Conservation (phyloP, 2,797 vertebrate genomes). For the Steatocranus sp. region DNA sequence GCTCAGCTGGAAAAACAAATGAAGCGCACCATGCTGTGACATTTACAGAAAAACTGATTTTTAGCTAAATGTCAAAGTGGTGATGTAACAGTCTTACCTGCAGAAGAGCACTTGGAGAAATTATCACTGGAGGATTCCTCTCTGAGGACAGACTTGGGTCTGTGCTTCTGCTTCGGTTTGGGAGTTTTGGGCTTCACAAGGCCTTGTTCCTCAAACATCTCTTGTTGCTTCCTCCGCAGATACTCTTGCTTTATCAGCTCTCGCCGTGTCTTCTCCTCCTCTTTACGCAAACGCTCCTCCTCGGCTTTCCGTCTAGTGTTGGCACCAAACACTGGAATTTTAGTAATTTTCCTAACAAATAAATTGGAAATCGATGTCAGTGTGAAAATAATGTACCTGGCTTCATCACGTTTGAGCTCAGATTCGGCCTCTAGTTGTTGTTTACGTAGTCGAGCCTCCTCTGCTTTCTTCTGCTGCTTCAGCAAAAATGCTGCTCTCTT, state of each 20-base stretch:
- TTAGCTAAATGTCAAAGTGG: background rate
- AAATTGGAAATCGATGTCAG: background rate
- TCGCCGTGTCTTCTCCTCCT: slow-evolving; percentile 92
- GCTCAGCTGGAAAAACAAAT: background rate
- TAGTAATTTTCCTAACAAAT: background rate
- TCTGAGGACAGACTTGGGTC: slow-evolving; percentile 85
- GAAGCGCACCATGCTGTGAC: background rate
- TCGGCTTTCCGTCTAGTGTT: slow-evolving; percentile 87
- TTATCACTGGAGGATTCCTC: slow-evolving; percentile 84
- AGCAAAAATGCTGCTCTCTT: slow-evolving; percentile 91
- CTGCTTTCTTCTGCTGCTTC: slow-evolving; percentile 95
- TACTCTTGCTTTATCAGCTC: slow-evolving; percentile 98
- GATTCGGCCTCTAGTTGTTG: slow-evolving; percentile 90
- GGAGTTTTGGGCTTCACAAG: slow-evolving; percentile 82
- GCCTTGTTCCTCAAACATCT: slow-evolving; percentile 91
- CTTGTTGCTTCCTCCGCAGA: slow-evolving; percentile 90
- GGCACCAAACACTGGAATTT: background rate
- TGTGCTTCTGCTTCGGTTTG: slow-evolving; percentile 85
- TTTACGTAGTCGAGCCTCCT: slow-evolving; percentile 89
- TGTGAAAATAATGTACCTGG: slow-evolving; percentile 71
- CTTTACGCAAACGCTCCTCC: slow-evolving; percentile 92
- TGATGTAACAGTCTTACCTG: slow-evolving; percentile 73
- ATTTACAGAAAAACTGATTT: background rate
- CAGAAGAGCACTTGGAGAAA: slow-evolving; percentile 84
- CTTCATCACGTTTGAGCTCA: slow-evolving; percentile 90